A percentile compares a stretch with the other conserved stretches of the same genome.
Conservation (phyloP, 2,113 vertebrate species). For the Ifrita kowaldi region DNA sequence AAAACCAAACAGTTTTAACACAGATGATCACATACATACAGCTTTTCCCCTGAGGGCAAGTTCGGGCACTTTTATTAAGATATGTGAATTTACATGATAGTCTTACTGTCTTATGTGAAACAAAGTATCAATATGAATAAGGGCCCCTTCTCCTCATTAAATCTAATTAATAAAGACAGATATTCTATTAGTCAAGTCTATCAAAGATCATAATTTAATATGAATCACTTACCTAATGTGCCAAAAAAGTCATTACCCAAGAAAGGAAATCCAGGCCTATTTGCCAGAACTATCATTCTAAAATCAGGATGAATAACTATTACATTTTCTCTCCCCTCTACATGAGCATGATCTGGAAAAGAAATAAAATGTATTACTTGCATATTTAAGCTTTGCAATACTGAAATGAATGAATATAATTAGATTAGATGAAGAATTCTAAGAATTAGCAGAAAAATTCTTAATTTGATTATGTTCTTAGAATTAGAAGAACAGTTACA, state of each 20-base stretch:
- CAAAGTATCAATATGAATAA: not conserved
- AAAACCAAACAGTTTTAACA: not conserved
- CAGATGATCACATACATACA: not conserved
- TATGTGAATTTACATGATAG: not conserved
- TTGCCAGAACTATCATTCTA: slow-evolving; percentile 94
- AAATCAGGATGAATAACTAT: slow-evolving; percentile 93
- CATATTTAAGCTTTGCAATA: not conserved
- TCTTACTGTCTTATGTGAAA: not conserved
- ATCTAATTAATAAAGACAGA: not conserved
- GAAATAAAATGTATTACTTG: not conserved
- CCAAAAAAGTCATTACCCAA: slow-evolving; percentile 97
- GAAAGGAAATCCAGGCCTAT: slow-evolving; percentile 96
- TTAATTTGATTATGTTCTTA: not conserved
- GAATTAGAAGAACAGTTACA: not conserved
- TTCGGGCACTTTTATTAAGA: not conserved
- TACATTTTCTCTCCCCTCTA: slow-evolving; percentile 74
- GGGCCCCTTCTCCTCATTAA: not conserved
- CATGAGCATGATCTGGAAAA: slow-evolving; percentile 75
- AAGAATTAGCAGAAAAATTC: not conserved
- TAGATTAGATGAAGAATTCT: not conserved
- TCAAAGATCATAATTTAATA: not conserved
- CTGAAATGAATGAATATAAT: not conserved
- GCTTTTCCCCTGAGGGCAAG: not conserved
- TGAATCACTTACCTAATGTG: slow-evolving; percentile 83
- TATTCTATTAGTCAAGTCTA: not conserved